Evolutionary conservation across 2,888 invertebrate genomes (phyloP), one percentile per base, ranked within the genome.

Genomic region (Callimorpha dominula): DNA sequence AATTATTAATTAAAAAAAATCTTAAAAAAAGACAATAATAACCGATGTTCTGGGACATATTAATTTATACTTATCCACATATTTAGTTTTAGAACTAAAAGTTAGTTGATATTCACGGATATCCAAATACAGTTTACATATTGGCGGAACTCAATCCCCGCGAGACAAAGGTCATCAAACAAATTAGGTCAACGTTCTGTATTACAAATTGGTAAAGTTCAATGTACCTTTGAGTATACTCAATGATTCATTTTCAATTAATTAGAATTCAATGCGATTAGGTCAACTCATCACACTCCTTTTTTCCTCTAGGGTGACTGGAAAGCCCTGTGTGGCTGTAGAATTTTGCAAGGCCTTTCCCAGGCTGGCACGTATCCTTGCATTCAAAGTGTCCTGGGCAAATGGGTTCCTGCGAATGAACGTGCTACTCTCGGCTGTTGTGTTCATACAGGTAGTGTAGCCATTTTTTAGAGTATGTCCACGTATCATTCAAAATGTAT

Each of bases 331-430:
- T 97, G 97, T 83, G 93, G 91, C 0, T 96, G 97, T 71, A 96
- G 98, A 70, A 96, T 97, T 0, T 77, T 97, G 0, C 97, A 97
- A 91, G 98, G 98, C 0, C 89, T 98, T 17, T 92, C 96, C 0
- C 97, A 98, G 91, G 97, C 97, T 11, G 97, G 97, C 43, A 93
- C 97, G 4, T 97, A 96, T 83, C 98, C 98, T 0, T 96, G 96
- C n/a, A 90, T 96, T 0, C 97, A 97, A 78, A 97, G 96, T 0
- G 87, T 97, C 15, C 85, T 98, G 69, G 96, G 97, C 0, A 97
- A 97, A 86, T 98, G 98, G 98, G 97, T 95, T 0, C 97, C 97
- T 0, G 86, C 91, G 0, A 94, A 94, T 0, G 97, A 97, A 86
- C 93, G 97, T 54, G 96, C 96, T 3, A 93, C 96, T 71, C 87